A percentile compares a stretch with the other conserved stretches of the same genome.
phyloP scores from a whole-genome alignment of 2,888 invertebrate species.

The Willowsia nigromaculata region DNA sequence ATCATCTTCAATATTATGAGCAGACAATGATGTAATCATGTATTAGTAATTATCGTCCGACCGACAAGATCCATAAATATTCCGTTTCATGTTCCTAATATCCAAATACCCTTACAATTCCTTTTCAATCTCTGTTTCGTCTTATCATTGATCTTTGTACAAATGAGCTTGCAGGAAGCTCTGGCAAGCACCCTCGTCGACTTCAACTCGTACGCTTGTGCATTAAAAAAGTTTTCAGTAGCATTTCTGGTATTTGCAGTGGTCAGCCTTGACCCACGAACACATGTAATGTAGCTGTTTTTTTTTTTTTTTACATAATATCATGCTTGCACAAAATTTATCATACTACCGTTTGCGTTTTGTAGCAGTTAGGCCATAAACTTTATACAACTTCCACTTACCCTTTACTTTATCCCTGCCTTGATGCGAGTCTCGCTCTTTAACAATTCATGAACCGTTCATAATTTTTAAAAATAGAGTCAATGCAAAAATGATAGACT shows the following conservation, averaged over 20 bases:
- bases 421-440: background rate
- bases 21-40: background rate
- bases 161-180: constrained; percentile 45
- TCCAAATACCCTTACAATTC: background rate
- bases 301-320: constrained; percentile 8
- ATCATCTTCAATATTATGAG: too few relatives aligned
- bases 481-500: constrained; percentile 21
- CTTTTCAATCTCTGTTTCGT: background rate
- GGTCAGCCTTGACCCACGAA: constrained; percentile 68
- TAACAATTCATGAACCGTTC: background rate
- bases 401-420: background rate
- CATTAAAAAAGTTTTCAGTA: background rate
- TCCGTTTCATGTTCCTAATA: constrained; percentile 50
- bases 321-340: background rate
- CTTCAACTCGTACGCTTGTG: background rate
- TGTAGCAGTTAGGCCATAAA: background rate
- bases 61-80: constrained; percentile 41
- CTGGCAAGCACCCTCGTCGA: constrained; percentile 23
- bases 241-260: constrained; percentile 46
- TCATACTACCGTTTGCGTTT: background rate
- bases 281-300: constrained; percentile 28
- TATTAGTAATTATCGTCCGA: too few relatives aligned
- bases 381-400: background rate
- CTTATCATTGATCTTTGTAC: background rate
- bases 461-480: constrained; percentile 5